Base-by-base conservation (phyloP, 2,797 vertebrate species). In the Heteromormyrus szaboi region DNA sequence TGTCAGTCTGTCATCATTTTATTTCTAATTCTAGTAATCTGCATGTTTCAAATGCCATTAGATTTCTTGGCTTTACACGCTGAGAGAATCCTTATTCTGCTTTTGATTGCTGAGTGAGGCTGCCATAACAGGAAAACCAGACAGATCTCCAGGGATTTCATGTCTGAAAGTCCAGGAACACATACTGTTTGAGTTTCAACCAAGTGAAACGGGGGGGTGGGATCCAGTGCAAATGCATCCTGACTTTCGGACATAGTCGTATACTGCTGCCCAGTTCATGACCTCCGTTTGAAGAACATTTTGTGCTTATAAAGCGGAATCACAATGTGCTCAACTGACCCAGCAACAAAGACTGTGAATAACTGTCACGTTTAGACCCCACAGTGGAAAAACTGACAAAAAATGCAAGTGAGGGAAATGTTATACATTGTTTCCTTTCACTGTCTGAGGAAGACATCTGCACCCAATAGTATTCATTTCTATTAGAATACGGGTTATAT, bases 241-340 rank as follows among this genome's bases (percentile, higher is more conserved):
- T 3, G 50, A 33, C 50, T 59, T 59, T 59, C 89, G 89, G 92
- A 94, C 91, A 93, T 89, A 90, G 48, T 79, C 90, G 88, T 87
- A 90, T 90, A 88, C 46, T 85, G 33, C 7, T 46, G 4, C 89
- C 91, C 90, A 92, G 88, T 88, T 87, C 3, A 7, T 33, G 91
- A 84, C 89, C 90, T 29, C n/a, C 41, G 14, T 87, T 68, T 91
- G 91, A 88, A 88, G 8, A 51, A 84, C 33, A 29, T 85, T 44
- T 56, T 65, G 88, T 53, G 54, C 46, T 48, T 17, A 88, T 29
- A 44, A 8, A 85, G 46, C 2, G 2, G 44, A 9, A 44, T 68
- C 88, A 87, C 56, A 7, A 8, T 46, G 88, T 19, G 86, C 86
- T 90, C 65, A 56, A 56, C 3, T 3, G 76, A 85, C 84, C 48